phyloP scores from a whole-genome alignment of 2,797 vertebrate species.

The Paramormyrops hopkinsi region DNA sequence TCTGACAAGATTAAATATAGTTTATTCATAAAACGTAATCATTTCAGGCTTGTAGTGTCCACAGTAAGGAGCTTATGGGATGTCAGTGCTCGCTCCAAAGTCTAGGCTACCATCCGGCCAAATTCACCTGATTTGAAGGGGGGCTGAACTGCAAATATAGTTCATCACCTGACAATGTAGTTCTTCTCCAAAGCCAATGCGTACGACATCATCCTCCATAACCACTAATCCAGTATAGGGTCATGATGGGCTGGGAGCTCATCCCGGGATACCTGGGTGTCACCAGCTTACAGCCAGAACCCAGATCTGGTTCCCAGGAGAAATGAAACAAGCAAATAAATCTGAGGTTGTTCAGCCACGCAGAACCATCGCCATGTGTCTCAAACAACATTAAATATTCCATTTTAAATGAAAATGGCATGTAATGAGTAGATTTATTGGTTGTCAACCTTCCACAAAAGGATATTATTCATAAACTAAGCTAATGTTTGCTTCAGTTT shows the following conservation, averaged over 20 bases:
- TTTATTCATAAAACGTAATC: background rate
- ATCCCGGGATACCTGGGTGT: background rate
- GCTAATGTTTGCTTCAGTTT: background rate
- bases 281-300: background rate
- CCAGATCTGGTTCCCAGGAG: background rate
- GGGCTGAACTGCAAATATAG: background rate
- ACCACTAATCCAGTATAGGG: background rate
- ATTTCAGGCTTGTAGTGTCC: background rate
- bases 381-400: background rate
- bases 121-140: background rate
- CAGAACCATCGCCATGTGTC: background rate
- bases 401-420: background rate
- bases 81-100: constrained; percentile 22
- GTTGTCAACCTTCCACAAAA: background rate
- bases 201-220: background rate
- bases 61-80: constrained; percentile 16
- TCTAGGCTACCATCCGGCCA: constrained; percentile 39
- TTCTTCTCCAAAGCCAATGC: background rate
- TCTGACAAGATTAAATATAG: background rate
- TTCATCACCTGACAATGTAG: background rate
- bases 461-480: background rate
- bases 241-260: background rate
- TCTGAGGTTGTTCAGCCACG: background rate
- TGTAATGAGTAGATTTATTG: background rate
- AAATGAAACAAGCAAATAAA: background rate